A percentile compares a stretch with the other conserved stretches of the same genome.
Evolutionary conservation across 2,797 vertebrate species (phyloP).

Genomic region (Bufotes viridis): DNA sequence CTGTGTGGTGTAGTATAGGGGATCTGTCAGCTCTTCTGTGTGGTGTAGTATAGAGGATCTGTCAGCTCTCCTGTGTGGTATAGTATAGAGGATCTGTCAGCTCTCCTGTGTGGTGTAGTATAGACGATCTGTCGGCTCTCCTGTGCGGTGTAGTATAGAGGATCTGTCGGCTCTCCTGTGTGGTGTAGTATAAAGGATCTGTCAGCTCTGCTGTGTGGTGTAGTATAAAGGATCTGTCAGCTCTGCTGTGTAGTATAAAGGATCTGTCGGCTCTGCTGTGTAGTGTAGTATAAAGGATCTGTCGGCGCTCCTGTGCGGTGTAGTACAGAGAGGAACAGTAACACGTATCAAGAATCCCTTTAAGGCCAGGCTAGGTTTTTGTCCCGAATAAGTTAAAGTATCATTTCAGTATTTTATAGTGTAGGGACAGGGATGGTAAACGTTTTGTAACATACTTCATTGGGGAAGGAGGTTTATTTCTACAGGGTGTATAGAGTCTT

Average conservation of each 20-base stretch:
- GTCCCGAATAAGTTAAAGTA: too few relatives aligned
- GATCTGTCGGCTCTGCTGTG: neutral
- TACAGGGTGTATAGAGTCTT: too few relatives aligned
- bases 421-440: too few relatives aligned
- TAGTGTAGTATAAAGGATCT: too few relatives aligned
- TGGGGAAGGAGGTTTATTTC: too few relatives aligned
- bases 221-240: too few relatives aligned
- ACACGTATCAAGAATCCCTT: too few relatives aligned
- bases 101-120: slow-evolving; percentile 1
- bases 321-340: neutral
- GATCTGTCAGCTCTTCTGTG: neutral
- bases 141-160: neutral
- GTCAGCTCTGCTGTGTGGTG: too few relatives aligned
- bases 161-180: neutral
- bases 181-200: too few relatives aligned
- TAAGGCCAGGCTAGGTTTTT: too few relatives aligned
- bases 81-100: neutral
- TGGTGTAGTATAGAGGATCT: neutral
- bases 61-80: neutral
- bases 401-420: too few relatives aligned
- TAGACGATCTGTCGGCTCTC: neutral
- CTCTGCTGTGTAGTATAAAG: neutral
- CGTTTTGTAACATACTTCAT: too few relatives aligned
- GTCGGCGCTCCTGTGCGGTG: neutral
- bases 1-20: neutral